Conservation (phyloP, 2,113 vertebrate species). For the Chaetura pelagica region DNA sequence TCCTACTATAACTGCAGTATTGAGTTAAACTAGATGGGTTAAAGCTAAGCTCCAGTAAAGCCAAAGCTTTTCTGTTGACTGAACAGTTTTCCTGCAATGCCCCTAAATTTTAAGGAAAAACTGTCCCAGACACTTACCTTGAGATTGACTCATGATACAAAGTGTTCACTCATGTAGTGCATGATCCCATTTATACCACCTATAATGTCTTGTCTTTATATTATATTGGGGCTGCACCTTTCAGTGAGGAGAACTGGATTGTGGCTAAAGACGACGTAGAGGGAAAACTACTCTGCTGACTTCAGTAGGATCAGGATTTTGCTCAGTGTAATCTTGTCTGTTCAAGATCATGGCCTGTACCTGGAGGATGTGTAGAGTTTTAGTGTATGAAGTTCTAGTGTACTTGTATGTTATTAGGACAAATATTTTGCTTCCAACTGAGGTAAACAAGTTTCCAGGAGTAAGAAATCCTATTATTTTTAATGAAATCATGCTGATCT, state of each 20-base stretch:
- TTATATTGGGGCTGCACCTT: background rate
- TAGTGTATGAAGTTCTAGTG: background rate
- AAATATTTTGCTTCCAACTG: background rate
- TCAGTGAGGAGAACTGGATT: background rate
- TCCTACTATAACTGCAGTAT: background rate
- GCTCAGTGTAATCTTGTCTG: background rate
- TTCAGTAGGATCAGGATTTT: background rate
- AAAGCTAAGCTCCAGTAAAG: background rate
- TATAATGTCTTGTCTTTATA: background rate
- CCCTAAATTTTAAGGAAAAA: background rate
- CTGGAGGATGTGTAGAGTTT: background rate
- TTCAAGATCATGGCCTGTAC: background rate
- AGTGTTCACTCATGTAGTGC: background rate
- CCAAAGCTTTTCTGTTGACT: background rate
- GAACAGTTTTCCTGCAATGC: background rate
- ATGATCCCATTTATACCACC: background rate
- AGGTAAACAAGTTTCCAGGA: background rate
- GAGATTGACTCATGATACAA: background rate
- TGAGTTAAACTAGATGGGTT: background rate
- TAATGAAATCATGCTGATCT: background rate
- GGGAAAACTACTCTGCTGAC: background rate
- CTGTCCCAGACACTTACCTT: background rate
- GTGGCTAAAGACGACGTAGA: fast-evolving
- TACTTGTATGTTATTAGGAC: background rate
- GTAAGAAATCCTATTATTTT: background rate